Evolutionary conservation across 2,797 vertebrate genomes (phyloP), one percentile per base, ranked within the genome.

Genomic region (Pempheris klunzingeri): DNA sequence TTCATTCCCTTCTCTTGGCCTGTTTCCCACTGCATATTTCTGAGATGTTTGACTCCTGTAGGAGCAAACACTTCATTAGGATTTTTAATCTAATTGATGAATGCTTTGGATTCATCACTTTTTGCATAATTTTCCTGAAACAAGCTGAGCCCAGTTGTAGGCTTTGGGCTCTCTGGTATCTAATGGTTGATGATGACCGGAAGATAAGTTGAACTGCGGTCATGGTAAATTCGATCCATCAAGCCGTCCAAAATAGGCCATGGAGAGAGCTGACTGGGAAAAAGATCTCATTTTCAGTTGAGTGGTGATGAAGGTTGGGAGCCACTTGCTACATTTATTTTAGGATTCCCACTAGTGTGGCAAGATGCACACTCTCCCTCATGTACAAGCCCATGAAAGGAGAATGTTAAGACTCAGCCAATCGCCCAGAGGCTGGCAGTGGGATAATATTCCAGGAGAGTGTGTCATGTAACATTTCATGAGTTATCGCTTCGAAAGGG

Each of bases 241-340:
- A 88, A 76, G 92, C 77, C 14, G 71, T 92, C 87, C 87, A 92
- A 94, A 94, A 93, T 93, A 94, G 93, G 91, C 92, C 90, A 74
- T 55, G 88, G 84, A 90, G 87, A 87, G 91, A 93, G 94, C 91
- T 94, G 93, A 93, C 90, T 92, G 92, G 91, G 91, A 90, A 90
- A 92, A 94, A 93, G 90, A 92, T 90, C 92, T 91, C 80, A 92
- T 94, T 93, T 93, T 95, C 93, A 93, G 93, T 92, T 71, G 92
- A 89, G 91, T 89, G 92, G 89, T 85, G 90, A 93, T 92, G 92
- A 91, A 93, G 89, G 92, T 92, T 93, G 86, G 92, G 87, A 90
- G 87, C 90, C 90, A 94, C 93, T 93, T 90, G 94, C 93, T 89
- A 92, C 93, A 94, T 96, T 94, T 96, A 95, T 96, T 95, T 96